phyloP scores from a whole-genome alignment of 2,113 vertebrate genomes.

The Lathamus discolor region DNA sequence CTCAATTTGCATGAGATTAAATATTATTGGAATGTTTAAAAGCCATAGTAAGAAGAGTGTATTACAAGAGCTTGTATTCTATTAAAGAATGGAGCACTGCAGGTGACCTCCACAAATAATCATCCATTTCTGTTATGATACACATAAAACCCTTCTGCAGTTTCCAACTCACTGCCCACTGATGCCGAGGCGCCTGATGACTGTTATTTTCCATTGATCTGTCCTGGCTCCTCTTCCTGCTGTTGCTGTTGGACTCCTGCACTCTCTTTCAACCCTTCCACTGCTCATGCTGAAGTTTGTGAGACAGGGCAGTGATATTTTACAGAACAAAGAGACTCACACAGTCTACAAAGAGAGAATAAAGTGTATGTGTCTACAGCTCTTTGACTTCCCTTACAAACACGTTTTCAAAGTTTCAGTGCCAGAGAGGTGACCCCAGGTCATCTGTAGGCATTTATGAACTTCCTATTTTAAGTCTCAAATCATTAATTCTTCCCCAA shows the following conservation, averaged over 20 bases:
- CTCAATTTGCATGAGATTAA: neutral
- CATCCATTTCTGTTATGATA: neutral
- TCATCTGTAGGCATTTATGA: neutral
- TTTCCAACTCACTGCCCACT: neutral
- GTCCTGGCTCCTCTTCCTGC: fast-evolving
- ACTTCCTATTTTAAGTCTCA: neutral
- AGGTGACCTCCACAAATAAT: neutral
- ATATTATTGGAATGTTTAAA: neutral
- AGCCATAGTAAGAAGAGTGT: neutral
- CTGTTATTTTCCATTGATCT: fast-evolving
- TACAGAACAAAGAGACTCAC: neutral
- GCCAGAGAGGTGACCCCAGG: neutral
- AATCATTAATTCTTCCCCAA: neutral
- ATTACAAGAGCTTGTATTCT: neutral
- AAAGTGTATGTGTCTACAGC: neutral
- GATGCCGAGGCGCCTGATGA: neutral
- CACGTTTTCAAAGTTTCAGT: neutral
- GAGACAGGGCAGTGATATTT: neutral
- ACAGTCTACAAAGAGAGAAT: neutral
- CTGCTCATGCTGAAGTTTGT: fast-evolving
- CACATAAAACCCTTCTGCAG: neutral
- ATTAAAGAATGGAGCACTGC: neutral
- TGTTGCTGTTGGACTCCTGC: neutral
- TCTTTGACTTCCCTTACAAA: neutral
- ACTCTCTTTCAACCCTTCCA: neutral